Evolutionary conservation across 2,113 vertebrate species (phyloP), one percentile per base, ranked within the genome.

Genomic region (Butorides virescens): DNA sequence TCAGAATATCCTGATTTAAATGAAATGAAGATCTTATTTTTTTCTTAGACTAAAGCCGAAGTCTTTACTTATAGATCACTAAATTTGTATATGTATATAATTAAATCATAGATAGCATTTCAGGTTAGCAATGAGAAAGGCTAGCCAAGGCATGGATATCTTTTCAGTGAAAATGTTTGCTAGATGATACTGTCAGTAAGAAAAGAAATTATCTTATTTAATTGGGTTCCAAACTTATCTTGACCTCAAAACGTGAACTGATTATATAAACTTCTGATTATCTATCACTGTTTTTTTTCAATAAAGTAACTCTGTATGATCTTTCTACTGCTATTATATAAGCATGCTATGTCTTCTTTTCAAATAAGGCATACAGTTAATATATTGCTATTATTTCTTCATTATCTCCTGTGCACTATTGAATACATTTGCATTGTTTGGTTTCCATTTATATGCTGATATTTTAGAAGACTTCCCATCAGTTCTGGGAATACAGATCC

Each of bases 211-310:
- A 36, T 42, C 21, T 61, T 77, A 23, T 70, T 89, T 85, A 95
- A 88, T n/a, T 94, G 29, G n/a, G 27, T 88, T 95, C 58, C 74
- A 96, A 93, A 86, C 66, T 83, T 91, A 72, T 47, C 55, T 73
- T 96, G 86, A 90, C 74, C 71, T 95, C 56, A 88, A 68, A 86
- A 74, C 0, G 1, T 88, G 66, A 92, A 62, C 34, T 27, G 55
- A 61, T 86, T 72, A 22, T 75, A 79, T 66, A 94, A 84, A 66
- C 37, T 72, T 92, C 49, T 80, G 88, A 58, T 83, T 83, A 91
- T 59, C 32, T 74, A 56, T 19, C 17, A 58, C 11, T 47, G 20
- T 2, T 9, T 9, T 86, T 86, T 59, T 73, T 39, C 15, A 52
- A 25, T 36, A 65, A 53, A 66, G 3, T 68, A 47, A 61, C 11